A percentile compares a stretch with the other conserved stretches of the same genome.
Conservation (phyloP, 2,888 invertebrate species). For the Deroplatys truncata region DNA sequence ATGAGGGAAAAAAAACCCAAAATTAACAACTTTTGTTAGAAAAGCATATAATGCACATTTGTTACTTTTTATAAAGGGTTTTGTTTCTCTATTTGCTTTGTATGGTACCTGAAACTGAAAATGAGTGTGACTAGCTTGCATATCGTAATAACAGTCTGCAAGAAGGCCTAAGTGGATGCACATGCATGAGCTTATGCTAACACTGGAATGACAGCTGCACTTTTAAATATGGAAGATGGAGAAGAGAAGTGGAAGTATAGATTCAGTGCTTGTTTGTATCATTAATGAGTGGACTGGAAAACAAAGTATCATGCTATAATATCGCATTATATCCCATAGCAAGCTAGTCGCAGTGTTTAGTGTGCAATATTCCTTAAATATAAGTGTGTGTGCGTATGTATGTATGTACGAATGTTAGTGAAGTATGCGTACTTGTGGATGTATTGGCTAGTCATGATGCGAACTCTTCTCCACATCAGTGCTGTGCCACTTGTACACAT, state of each 20-base stretch:
- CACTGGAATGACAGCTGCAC: background rate
- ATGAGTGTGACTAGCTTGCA: background rate
- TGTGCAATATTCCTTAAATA: background rate
- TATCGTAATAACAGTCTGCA: background rate
- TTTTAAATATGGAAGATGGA: background rate
- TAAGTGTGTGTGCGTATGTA: background rate
- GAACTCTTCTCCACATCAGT: background rate
- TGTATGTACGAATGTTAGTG: background rate
- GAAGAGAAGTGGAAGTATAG: background rate
- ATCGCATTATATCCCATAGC: background rate
- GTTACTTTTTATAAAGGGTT: background rate
- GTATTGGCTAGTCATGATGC: background rate
- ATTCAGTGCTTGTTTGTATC: background rate
- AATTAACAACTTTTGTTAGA: background rate
- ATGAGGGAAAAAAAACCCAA: background rate
- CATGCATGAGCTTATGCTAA: background rate
- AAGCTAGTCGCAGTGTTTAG: background rate
- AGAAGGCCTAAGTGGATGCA: background rate
- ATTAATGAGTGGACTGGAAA: background rate
- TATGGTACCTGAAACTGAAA: background rate
- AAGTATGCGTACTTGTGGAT: background rate
- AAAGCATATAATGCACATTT: background rate
- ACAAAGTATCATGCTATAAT: background rate
- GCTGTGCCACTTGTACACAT: background rate
- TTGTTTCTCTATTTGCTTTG: background rate